Evolutionary conservation across 2,113 vertebrate species (phyloP).

Genomic region (Coregonus clupeaformis): DNA sequence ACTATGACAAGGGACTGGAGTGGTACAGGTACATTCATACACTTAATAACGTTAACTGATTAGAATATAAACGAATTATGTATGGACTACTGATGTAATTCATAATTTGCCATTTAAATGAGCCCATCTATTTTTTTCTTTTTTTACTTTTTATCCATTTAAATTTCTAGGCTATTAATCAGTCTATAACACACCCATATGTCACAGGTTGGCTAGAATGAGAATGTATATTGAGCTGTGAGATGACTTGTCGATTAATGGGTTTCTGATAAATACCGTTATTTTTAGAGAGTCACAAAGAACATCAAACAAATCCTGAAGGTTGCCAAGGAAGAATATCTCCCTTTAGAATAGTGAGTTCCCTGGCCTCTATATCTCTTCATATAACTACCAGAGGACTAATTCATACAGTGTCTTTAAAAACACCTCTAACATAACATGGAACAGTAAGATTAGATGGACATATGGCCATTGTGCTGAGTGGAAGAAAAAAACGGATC

Average conservation of each 20-base stretch:
- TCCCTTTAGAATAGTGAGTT: too few species aligned
- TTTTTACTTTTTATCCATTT: too few species aligned
- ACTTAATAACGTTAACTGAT: neutral
- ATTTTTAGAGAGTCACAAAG: neutral
- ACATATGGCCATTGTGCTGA: neutral
- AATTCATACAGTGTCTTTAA: neutral
- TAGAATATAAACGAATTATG: too few species aligned
- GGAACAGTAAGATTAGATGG: neutral
- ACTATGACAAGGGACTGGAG: conserved; percentile 85
- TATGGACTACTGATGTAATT: too few species aligned
- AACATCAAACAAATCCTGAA: neutral
- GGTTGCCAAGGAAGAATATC: neutral
- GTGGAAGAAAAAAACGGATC: neutral
- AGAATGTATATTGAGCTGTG: too few species aligned
- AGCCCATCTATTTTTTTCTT: too few species aligned
- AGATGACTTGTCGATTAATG: too few species aligned
- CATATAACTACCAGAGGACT: neutral
- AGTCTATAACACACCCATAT: too few species aligned
- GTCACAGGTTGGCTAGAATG: too few species aligned
- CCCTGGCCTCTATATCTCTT: neutral
- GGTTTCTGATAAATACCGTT: too few species aligned
- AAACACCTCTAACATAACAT: neutral
- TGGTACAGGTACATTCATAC: conserved; percentile 82
- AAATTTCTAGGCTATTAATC: too few species aligned
- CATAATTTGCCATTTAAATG: too few species aligned